Evolutionary conservation across 2,888 invertebrate species (phyloP), one percentile per base, ranked within the genome.

Genomic region (Eupithecia dodoneata): DNA sequence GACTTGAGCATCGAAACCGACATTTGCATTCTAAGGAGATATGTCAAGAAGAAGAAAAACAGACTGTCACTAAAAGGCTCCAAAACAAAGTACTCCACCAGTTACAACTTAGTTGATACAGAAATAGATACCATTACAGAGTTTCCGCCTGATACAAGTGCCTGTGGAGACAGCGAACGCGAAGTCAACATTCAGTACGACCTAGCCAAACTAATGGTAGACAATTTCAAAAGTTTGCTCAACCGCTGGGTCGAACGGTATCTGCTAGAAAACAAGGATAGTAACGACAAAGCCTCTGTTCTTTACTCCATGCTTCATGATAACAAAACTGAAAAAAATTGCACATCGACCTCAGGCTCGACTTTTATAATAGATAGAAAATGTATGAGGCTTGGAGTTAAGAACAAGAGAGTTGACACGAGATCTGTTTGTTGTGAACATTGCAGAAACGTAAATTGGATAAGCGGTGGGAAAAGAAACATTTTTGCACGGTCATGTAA

Each of bases 1-100:
- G 93, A 94, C 81, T 82, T 93, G 0, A 91, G 94, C 74, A 82
- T 93, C 9, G 94, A 93, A 86, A 94, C 94, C 1, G 91, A 92
- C 72, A 81, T 90, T 15, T 94, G 94, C 78, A 85, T 90, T 49
- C 82, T 93, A 0, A 88, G 92, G 79, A 87, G 92, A 71, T 86
- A 89, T 80, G 90, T 83, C 71, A 93, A 85, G 84, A 87, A 75
- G 13, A 91, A 89, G 80, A 87, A 84, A 52, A 86, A 84, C n/a
- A 90, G 82, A 83, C 55, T 84, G 6, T 86, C 84, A 7, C 81
- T 81, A 30, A 83, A 82, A 59, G 84, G 84, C 10, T 85, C 84
- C 3, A 90, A 88, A 79, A 89, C 88, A 2, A 90, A 83, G 80
- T 88, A 86, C 79, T 91, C 91, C 3, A 83, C 85, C 7, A 78